phyloP scores from a whole-genome alignment of 2,113 vertebrate species.

The Arizona elegans region DNA sequence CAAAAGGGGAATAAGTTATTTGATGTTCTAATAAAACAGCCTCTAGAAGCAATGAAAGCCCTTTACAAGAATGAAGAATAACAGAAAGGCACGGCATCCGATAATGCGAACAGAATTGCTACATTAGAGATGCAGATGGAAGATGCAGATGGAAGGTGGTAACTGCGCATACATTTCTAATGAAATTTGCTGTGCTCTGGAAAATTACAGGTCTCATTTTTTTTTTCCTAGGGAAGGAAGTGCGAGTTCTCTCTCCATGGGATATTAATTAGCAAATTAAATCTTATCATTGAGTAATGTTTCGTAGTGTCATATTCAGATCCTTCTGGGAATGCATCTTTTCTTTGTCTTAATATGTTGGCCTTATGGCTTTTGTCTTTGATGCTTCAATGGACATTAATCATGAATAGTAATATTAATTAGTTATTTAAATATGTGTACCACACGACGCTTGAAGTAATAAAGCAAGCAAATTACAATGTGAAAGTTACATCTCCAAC shows the following conservation, averaged over 20 bases:
- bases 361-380: not conserved
- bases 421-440: not conserved
- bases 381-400: not conserved
- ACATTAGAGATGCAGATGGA: not conserved
- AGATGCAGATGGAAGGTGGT: not conserved
- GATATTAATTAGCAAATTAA: slow-evolving; percentile 17
- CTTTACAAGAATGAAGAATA: not conserved
- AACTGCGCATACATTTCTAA: not conserved
- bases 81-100: not conserved
- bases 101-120: slow-evolving; percentile 3
- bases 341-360: rapidly evolving
- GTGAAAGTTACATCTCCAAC: not conserved
- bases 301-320: not conserved
- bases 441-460: not conserved
- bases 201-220: slow-evolving; percentile 26
- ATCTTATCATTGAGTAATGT: not conserved
- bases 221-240: not conserved
- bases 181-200: slow-evolving; percentile 6
- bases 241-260: not conserved
- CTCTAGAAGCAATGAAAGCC: not conserved
- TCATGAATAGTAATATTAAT: not conserved
- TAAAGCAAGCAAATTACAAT: not conserved
- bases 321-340: not conserved
- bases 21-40: not conserved
- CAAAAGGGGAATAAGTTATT: not conserved